A percentile compares a stretch with the other conserved stretches of the same genome.
These are phyloP conservation scores for Carassius auratus DNA, from an alignment of 2,113 vertebrate genomes.

Conservation along the genomic window DNA sequence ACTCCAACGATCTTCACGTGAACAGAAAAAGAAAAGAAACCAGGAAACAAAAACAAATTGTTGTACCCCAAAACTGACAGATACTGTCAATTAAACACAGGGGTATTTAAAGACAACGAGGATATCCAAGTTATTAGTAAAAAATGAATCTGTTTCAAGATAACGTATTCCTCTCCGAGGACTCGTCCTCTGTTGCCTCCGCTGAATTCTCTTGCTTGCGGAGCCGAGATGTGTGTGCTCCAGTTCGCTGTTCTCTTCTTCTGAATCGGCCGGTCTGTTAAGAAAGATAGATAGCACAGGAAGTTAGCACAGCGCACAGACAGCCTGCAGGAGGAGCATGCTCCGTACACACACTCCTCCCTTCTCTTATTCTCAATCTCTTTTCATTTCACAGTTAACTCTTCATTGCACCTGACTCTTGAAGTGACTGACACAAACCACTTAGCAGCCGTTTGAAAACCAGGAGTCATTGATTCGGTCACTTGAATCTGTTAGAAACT, in stretches of 20 bases:
- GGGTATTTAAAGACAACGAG: not conserved
- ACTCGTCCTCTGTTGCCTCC: not conserved
- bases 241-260: constrained; percentile 44
- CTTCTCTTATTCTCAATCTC: constrained; percentile 51
- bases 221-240: constrained; percentile 48
- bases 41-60: constrained; percentile 28
- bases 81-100: not conserved
- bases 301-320: constrained; percentile 69
- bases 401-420: constrained; percentile 25
- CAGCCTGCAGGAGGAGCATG: constrained; percentile 65
- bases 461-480: not conserved
- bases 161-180: constrained; percentile 1
- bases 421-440: not conserved
- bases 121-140: not conserved
- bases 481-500: not conserved
- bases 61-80: not conserved
- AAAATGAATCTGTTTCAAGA: not conserved
- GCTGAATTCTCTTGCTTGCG: not conserved
- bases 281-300: constrained; percentile 73
- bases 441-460: constrained; percentile 12
- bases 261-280: constrained; percentile 66
- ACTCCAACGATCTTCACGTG: constrained; percentile 21
- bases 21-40: constrained; percentile 2
- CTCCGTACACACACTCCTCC: constrained; percentile 62
- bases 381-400: constrained; percentile 65